A percentile compares a stretch with the other conserved stretches of the same genome.
phyloP scores from a whole-genome alignment of 2,113 vertebrate species.

The Cnemophilus loriae region DNA sequence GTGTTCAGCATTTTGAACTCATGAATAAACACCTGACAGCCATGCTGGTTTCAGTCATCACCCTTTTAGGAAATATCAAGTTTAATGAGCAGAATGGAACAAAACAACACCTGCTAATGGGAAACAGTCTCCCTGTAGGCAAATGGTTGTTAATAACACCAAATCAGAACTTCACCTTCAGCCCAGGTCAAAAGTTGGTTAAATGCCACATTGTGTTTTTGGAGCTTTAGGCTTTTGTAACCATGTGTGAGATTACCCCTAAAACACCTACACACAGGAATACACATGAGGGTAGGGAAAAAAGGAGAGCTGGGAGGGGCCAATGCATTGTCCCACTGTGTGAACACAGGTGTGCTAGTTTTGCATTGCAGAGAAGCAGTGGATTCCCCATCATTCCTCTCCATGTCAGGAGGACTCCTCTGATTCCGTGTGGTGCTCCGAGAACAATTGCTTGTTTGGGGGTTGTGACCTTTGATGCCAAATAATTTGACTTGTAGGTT shows the following conservation, averaged over 20 bases:
- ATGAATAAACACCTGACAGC: not conserved
- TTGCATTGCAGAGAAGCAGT: not conserved
- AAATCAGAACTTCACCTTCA: not conserved
- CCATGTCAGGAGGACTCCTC: not conserved
- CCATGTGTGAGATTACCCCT: not conserved
- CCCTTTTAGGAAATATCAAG: not conserved
- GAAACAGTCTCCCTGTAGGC: not conserved
- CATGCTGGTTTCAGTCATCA: not conserved
- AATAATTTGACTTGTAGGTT: not conserved
- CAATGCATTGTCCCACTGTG: accelerated
- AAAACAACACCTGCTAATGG: not conserved
- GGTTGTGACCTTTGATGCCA: not conserved
- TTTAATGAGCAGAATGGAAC: not conserved
- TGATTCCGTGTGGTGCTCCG: not conserved
- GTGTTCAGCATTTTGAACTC: not conserved
- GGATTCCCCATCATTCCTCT: not conserved
- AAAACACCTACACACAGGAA: not conserved
- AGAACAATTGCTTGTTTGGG: not conserved
- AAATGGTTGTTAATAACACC: not conserved
- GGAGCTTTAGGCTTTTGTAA: not conserved
- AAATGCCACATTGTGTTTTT: not conserved
- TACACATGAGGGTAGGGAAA: not conserved
- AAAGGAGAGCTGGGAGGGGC: not conserved
- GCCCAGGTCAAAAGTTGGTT: not conserved
- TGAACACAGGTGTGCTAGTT: not conserved